Percentiles rank a stretch among this genome's conserved stretches.
These are phyloP conservation scores for Grantiella picta DNA, from an alignment of 2,113 vertebrate species.

Conservation along the genomic window DNA sequence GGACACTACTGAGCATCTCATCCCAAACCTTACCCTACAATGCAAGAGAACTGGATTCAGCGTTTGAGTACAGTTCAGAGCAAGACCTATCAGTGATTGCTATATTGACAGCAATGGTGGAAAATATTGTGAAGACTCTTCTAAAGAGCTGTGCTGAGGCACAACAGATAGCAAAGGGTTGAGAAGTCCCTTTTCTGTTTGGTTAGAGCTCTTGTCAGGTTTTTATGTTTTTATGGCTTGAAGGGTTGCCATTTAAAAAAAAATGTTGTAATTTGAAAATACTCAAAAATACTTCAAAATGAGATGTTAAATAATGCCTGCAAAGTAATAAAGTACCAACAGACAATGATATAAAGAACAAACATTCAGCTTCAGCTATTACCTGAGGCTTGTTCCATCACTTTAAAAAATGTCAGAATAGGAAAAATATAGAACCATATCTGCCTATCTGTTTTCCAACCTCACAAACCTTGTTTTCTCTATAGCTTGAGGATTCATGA, in stretches of 20 bases:
- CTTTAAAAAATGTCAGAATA: not conserved
- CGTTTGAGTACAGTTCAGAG: not conserved
- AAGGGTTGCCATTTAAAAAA: not conserved
- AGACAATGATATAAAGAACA: not conserved
- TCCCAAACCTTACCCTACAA: not conserved
- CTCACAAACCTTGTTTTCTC: not conserved
- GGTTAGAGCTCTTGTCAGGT: not conserved
- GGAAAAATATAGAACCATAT: not conserved
- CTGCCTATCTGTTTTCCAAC: not conserved
- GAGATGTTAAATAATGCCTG: not conserved
- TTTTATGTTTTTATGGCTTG: not conserved
- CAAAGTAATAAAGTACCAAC: not conserved
- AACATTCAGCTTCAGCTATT: not conserved
- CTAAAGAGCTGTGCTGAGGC: not conserved
- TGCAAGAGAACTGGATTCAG: not conserved
- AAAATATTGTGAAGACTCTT: not conserved
- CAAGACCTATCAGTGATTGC: not conserved
- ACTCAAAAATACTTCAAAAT: not conserved
- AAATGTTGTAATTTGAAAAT: not conserved
- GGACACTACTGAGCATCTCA: not conserved
- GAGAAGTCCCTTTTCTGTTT: not conserved
- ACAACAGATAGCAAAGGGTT: not conserved
- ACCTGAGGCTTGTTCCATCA: not conserved
- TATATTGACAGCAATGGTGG: not conserved
- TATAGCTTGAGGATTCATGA: not conserved